Evolutionary conservation across 1,140 invertebrate genomes (phyloP).

Genomic region (Drosophila auraria): DNA sequence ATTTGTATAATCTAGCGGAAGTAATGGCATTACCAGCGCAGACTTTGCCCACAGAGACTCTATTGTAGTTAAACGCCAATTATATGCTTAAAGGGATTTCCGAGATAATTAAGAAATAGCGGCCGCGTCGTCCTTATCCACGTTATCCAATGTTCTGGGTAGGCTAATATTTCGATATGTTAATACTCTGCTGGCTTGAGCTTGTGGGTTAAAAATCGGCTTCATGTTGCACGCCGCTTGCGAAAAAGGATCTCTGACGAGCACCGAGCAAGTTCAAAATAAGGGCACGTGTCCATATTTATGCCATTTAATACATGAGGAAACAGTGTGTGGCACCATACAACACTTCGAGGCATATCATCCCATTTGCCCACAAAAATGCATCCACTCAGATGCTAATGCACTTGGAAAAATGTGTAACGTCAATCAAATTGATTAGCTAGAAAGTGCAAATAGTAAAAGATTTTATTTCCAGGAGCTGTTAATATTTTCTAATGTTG

Average conservation of each 20-base stretch:
- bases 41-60: conserved; percentile 54
- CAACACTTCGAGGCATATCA: conserved; percentile 45
- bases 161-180: conserved; percentile 83
- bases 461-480: neutral
- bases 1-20: conserved; percentile 64
- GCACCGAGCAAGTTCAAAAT: conserved; percentile 53
- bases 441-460: too few relatives aligned
- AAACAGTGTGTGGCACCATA: conserved; percentile 57
- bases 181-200: conserved; percentile 65
- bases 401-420: conserved; percentile 8
- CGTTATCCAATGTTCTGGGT: conserved; percentile 83
- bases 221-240: conserved; percentile 60
- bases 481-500: neutral
- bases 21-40: conserved; percentile 64
- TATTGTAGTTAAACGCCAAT: conserved; percentile 75
- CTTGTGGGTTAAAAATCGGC: conserved; percentile 54
- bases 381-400: conserved; percentile 23
- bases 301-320: conserved; percentile 75
- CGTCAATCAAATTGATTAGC: neutral
- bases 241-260: conserved; percentile 18
- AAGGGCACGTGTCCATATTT: conserved; percentile 82
- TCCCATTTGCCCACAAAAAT: conserved; percentile 43
- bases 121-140: conserved; percentile 63
- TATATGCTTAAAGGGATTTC: conserved; percentile 76
- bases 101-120: conserved; percentile 76